Evolutionary conservation across 2,888 invertebrate genomes (phyloP).

Genomic region (Muschampia plurimacula): DNA sequence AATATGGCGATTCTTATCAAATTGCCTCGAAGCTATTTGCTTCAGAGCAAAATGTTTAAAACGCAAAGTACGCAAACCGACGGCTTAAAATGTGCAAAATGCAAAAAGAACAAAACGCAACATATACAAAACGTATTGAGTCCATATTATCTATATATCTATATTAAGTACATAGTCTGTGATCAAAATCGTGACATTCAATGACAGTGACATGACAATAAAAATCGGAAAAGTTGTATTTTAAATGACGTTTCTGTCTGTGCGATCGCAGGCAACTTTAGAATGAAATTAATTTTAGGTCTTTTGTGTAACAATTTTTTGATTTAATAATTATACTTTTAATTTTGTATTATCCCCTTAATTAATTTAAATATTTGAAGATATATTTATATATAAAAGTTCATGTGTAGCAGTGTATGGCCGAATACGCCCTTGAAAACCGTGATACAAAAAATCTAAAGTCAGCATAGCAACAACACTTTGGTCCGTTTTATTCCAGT

Average conservation of each 20-base stretch:
- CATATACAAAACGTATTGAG: no score
- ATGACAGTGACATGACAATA: background rate
- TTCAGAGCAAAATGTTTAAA: no score
- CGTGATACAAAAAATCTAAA: slow-evolving; percentile 74
- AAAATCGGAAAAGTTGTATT: background rate
- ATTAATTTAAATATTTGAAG: slow-evolving; percentile 2
- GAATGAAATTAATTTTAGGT: slow-evolving; percentile 61
- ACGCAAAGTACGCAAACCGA: no score
- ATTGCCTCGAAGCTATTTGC: no score
- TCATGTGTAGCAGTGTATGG: slow-evolving; percentile 54
- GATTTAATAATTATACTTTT: slow-evolving; percentile 26
- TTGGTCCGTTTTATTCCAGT: slow-evolving; percentile 65
- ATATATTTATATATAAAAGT: slow-evolving; percentile 26
- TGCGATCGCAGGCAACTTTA: slow-evolving; percentile 25
- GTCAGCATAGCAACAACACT: slow-evolving; percentile 83
- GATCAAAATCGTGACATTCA: no score
- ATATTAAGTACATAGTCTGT: no score
- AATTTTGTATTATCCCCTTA: slow-evolving; percentile 6
- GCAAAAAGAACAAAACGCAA: no score
- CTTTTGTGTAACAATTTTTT: slow-evolving; percentile 53
- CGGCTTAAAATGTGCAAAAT: no score
- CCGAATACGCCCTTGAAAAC: slow-evolving; percentile 80
- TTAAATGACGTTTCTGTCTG: background rate
- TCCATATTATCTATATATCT: background rate
- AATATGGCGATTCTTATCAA: no score